These are phyloP conservation scores for Pangasius sanitwongsei DNA, from an alignment of 2,797 vertebrate genomes.

Conservation along the genomic window DNA sequence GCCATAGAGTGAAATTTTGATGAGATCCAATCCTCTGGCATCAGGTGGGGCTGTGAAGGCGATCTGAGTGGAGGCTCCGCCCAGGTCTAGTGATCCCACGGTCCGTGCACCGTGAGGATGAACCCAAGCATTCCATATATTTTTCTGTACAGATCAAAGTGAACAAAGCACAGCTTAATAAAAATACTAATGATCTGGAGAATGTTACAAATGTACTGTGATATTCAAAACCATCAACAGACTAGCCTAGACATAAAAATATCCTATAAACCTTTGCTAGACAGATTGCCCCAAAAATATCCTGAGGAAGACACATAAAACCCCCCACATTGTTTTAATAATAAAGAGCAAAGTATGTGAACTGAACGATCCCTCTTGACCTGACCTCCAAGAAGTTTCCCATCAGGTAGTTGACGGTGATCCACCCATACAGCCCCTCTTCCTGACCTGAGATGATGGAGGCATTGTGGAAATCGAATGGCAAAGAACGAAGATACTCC, in stretches of 20 bases:
- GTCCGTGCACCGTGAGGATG: constrained; percentile 80
- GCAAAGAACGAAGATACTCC: constrained; percentile 82
- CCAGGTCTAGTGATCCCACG: constrained; percentile 89
- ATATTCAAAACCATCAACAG: neutral
- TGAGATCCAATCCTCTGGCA: constrained; percentile 60
- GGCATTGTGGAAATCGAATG: constrained; percentile 88
- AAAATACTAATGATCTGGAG: neutral
- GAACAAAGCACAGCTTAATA: neutral
- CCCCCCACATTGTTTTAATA: neutral
- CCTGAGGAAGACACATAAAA: neutral
- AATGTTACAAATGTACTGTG: neutral
- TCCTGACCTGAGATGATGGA: constrained; percentile 91
- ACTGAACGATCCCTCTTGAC: neutral
- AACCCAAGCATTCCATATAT: constrained; percentile 81
- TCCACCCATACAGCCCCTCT: constrained; percentile 95
- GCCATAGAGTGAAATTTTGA: constrained; percentile 81
- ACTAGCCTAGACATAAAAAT: neutral
- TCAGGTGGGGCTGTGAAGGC: constrained; percentile 77
- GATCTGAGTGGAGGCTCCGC: constrained; percentile 95
- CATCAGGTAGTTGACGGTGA: constrained; percentile 96
- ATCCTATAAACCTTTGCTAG: neutral
- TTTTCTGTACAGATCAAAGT: constrained; percentile 75
- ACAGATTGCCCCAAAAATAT: neutral
- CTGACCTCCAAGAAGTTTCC: constrained; percentile 91
- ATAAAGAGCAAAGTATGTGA: neutral